These are phyloP conservation scores for Frankliniella intonsa DNA, from an alignment of 2,888 invertebrate genomes.

Conservation along the genomic window DNA sequence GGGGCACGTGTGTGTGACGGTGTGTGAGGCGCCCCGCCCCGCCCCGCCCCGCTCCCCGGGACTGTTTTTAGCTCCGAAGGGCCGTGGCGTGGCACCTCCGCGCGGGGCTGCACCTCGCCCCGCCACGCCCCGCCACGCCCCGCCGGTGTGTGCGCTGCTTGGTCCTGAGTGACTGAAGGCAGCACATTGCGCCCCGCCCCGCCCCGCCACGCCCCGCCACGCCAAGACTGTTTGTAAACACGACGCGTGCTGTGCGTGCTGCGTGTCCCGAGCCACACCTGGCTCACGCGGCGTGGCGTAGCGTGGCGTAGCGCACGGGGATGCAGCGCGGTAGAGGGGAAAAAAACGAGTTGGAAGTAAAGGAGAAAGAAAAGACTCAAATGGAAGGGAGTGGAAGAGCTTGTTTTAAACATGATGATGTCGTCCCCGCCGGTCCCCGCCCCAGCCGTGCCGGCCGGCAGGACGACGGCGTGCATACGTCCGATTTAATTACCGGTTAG, in stretches of 20 bases:
- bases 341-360: background rate
- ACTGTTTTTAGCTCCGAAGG: slow-evolving; percentile 14
- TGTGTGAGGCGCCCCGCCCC: background rate
- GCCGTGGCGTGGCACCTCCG: background rate
- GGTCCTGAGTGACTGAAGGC: slow-evolving; percentile 11
- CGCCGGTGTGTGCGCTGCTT: background rate
- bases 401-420: background rate
- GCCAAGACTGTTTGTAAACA: slow-evolving; percentile 21
- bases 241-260: background rate
- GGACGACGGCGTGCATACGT: background rate
- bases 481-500: too few species aligned
- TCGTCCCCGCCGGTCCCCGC: background rate
- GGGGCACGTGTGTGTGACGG: background rate
- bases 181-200: too few species aligned
- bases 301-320: too few species aligned
- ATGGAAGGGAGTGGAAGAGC: background rate
- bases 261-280: background rate
- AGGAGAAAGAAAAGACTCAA: background rate
- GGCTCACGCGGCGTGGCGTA: background rate
- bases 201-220: background rate
- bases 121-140: background rate
- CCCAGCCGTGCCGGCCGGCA: background rate
- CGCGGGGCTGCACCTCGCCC: background rate
- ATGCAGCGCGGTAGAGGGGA: background rate
- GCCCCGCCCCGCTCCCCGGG: background rate